Conservation (phyloP, 2,113 vertebrate species). For the Takifugu flavidus region DNA sequence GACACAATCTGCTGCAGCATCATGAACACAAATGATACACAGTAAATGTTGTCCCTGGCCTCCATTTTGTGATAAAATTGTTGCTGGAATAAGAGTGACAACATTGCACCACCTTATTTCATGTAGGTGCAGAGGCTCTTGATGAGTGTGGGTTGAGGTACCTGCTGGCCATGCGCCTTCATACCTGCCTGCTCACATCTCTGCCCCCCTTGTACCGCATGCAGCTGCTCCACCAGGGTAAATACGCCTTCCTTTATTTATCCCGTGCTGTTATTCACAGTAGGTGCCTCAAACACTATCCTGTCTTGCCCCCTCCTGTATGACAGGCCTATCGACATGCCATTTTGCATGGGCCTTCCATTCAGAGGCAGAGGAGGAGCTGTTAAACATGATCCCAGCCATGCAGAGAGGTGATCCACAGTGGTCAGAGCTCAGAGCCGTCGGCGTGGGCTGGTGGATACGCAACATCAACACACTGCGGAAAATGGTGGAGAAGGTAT, state of each 20-base stretch:
- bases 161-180: conserved; percentile 94
- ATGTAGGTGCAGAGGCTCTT: conserved; percentile 86
- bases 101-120: conserved; percentile 4
- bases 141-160: conserved; percentile 96
- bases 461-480: conserved; percentile 95
- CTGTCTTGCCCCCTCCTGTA: neutral
- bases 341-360: conserved; percentile 99
- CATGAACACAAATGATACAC: conserved; percentile 38
- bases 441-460: conserved; percentile 98
- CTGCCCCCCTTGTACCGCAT: conserved; percentile 92
- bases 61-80: neutral
- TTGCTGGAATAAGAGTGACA: neutral
- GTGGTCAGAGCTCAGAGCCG: conserved; percentile 92
- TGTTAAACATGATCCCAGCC: conserved; percentile 96
- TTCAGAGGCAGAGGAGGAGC: conserved; percentile 94
- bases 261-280: neutral
- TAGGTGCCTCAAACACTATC: neutral
- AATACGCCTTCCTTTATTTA: neutral
- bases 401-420: conserved; percentile 95
- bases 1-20: conserved; percentile 24
- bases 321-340: conserved; percentile 90
- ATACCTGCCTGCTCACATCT: conserved; percentile 94
- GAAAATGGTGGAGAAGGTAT: conserved; percentile 96
- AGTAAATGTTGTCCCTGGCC: conserved; percentile 1
- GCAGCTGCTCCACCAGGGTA: conserved; percentile 97